Conservation (phyloP, 2,888 invertebrate species). For the Cataglyphis albicans region DNA sequence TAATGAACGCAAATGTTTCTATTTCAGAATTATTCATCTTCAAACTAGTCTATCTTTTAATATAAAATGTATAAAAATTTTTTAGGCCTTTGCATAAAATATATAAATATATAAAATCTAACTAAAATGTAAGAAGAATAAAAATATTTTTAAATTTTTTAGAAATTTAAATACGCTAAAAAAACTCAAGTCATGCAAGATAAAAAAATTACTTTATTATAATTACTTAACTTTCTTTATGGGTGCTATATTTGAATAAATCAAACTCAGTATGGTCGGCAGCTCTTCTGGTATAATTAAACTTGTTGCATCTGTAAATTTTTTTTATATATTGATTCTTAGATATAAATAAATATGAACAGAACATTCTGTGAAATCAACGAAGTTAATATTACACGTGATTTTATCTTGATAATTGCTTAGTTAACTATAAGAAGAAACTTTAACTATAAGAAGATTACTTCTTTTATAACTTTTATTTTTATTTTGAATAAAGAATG, state of each 20-base stretch:
- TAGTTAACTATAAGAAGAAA: not conserved
- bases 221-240: too few relatives aligned
- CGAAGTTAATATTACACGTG: not conserved
- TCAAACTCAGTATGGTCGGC: constrained; percentile 92
- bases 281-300: constrained; percentile 93
- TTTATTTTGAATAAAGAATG: constrained; percentile 71
- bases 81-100: too few relatives aligned
- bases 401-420: not conserved
- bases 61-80: too few relatives aligned
- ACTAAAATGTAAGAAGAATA: too few relatives aligned
- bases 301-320: constrained; percentile 87
- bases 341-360: not conserved
- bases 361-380: not conserved
- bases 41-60: too few relatives aligned
- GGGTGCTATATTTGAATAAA: constrained; percentile 94
- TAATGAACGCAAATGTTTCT: too few relatives aligned
- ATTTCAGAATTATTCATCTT: too few relatives aligned
- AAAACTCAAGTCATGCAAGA: not conserved
- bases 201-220: not conserved
- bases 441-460: not conserved
- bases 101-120: too few relatives aligned
- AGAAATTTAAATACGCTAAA: not conserved
- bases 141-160: not conserved
- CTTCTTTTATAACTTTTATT: not conserved
- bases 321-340: not conserved